These are phyloP conservation scores for Proctacanthus coquilletti DNA, from an alignment of 1,140 invertebrate species.

Conservation along the genomic window DNA sequence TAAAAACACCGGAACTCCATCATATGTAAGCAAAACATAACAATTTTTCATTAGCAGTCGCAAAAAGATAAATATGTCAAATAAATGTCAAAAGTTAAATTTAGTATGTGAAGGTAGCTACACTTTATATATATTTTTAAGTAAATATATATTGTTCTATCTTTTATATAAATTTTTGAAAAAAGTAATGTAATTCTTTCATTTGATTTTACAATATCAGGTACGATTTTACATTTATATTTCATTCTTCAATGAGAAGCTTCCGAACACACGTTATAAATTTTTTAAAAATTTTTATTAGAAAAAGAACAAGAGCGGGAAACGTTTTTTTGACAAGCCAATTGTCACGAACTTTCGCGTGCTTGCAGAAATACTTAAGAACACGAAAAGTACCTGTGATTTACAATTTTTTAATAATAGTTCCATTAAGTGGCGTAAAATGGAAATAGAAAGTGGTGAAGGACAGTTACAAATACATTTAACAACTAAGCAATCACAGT, in stretches of 20 bases:
- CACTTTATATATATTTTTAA: background rate
- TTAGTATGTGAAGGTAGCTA: no score
- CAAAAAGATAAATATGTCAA: background rate
- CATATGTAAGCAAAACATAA: background rate
- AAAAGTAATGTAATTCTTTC: background rate
- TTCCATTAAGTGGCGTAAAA: conserved; percentile 7
- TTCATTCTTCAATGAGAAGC: no score
- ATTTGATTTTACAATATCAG: background rate
- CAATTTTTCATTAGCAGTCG: background rate
- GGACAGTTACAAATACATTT: conserved; percentile 57
- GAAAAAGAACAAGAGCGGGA: background rate
- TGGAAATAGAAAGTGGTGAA: conserved; percentile 29
- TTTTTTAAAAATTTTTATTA: no score
- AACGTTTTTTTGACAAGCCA: background rate
- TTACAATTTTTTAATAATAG: background rate
- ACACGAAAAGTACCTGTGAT: background rate
- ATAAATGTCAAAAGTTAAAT: background rate
- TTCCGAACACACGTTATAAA: no score
- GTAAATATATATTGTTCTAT: background rate
- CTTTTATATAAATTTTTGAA: background rate
- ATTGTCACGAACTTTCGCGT: background rate
- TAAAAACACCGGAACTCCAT: background rate
- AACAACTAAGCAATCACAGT: conserved; percentile 65
- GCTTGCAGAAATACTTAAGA: background rate
- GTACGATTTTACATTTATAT: no score